Base-by-base conservation (phyloP, 2,113 vertebrate species). In the Numida meleagris region DNA sequence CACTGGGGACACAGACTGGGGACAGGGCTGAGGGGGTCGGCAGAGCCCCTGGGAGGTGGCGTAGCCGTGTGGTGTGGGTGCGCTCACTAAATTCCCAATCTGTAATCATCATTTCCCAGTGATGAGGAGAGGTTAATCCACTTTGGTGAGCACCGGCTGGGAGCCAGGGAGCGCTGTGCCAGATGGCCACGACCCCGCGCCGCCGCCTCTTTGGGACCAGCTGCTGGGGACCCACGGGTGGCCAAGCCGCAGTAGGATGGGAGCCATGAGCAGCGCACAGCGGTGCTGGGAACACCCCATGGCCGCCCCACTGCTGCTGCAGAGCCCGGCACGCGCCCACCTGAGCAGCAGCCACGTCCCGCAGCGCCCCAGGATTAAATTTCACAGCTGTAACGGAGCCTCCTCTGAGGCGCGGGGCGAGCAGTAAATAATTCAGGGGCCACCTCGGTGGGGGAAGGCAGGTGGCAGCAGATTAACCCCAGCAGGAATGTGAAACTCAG, bases 391-490 rank as follows among this genome's bases (percentile, higher is more conserved):
- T 96, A 97, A 97, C 4, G 21, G 95, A 96, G 94, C 93, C 95
- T 76, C n/a, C 6, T 27, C 83, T 21, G 18, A 4, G 88, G 88
- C 16, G 3, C 6, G 31, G 89, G 82, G 58, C 43, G 23, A 70
- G 59, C 42, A 17, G 55, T 97, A 75, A 97, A 97, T 97, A 95
- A 97, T 97, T 97, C 86, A 97, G 71, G 77, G 10, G 48, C 14
- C 66, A 72, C 66, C 89, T 68, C 68, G 72, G 67, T 78, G 16
- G 42, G 76, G 7, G 27, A 53, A 53, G 51, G 51, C 51, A 53
- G 51, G 27, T 53, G 51, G 51, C 55, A 31, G 89, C 72, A 55
- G 79, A 92, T 59, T 83, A 71, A 81, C 67, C 43, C 51, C 29
- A 1, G 79, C 19, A 34, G 77, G 67, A 68, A 58, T 12, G 29